Evolutionary conservation across 2,888 invertebrate species (phyloP).

Genomic region (Phengaris alcon): DNA sequence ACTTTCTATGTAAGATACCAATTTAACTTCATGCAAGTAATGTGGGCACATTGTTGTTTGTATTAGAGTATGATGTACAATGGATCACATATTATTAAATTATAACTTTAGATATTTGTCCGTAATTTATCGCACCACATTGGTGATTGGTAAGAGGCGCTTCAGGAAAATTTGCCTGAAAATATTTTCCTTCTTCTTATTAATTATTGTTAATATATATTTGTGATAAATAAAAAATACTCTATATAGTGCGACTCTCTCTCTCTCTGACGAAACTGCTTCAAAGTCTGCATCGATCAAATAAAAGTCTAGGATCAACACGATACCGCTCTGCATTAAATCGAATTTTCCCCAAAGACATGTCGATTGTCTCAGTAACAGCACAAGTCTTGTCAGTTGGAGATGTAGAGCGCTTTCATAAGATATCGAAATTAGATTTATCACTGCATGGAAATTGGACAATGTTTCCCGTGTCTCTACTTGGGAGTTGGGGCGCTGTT

Average conservation of each 20-base stretch:
- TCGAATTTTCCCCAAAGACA: conserved; percentile 5
- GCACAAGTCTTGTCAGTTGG: conserved; percentile 2
- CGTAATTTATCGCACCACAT: background rate
- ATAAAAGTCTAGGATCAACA: background rate
- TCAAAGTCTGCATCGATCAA: background rate
- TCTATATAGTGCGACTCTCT: no score
- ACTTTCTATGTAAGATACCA: conserved; percentile 1
- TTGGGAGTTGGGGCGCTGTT: background rate
- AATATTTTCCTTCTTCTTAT: background rate
- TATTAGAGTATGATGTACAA: background rate
- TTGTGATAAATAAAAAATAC: no score
- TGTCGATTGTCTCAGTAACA: conserved; percentile 26
- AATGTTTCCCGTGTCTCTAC: conserved; percentile 2
- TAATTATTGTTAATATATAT: no score
- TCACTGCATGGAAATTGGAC: conserved; percentile 4
- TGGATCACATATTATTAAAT: background rate
- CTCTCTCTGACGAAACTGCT: background rate
- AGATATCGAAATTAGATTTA: conserved; percentile 24
- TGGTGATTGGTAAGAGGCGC: background rate
- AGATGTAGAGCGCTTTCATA: conserved; percentile 22
- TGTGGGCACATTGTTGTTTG: conserved; percentile 14
- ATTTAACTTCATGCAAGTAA: background rate
- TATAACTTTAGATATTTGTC: background rate
- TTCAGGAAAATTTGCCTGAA: background rate
- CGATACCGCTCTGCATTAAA: background rate